Conservation (phyloP, 2,888 invertebrate species). For the Isoperla grammatica region DNA sequence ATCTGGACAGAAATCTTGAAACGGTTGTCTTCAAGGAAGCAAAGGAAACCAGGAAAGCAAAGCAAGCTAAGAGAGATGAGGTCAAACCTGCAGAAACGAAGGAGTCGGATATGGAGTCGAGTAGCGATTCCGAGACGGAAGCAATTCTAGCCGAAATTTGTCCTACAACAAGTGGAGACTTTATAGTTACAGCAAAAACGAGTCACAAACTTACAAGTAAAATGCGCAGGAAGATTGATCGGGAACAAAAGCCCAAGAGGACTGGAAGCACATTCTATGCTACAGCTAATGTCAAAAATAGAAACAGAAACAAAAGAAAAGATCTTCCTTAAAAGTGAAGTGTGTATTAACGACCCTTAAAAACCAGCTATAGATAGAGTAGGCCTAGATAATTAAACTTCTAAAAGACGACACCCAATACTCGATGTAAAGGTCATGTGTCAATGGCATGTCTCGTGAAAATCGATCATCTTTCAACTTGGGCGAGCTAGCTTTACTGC, state of each 20-base stretch:
- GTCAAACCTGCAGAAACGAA: constrained; percentile 31
- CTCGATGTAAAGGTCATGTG: too few species aligned
- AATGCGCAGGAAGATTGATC: constrained; percentile 66
- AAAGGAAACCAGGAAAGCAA: constrained; percentile 33
- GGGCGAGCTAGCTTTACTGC: too few species aligned
- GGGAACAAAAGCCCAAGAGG: constrained; percentile 70
- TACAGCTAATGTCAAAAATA: constrained; percentile 82
- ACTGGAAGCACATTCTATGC: constrained; percentile 87
- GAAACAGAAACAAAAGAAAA: constrained; percentile 66
- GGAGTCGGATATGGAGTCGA: constrained; percentile 37
- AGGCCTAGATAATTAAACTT: too few species aligned
- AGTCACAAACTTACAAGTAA: constrained; percentile 61
- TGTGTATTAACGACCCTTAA: too few species aligned
- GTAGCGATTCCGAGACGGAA: constrained; percentile 13
- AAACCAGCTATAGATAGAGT: too few species aligned
- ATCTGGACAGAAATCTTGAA: constrained; percentile 38
- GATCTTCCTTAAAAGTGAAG: too few species aligned
- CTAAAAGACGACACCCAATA: too few species aligned
- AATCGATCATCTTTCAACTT: too few species aligned
- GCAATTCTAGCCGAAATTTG: constrained; percentile 11
- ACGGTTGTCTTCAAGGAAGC: constrained; percentile 45
- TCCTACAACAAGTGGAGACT: background rate
- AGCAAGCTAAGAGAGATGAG: constrained; percentile 42
- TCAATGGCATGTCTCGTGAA: too few species aligned
- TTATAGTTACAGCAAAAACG: background rate